Evolutionary conservation across 2,797 vertebrate genomes (phyloP).

Genomic region (Coluber constrictor): DNA sequence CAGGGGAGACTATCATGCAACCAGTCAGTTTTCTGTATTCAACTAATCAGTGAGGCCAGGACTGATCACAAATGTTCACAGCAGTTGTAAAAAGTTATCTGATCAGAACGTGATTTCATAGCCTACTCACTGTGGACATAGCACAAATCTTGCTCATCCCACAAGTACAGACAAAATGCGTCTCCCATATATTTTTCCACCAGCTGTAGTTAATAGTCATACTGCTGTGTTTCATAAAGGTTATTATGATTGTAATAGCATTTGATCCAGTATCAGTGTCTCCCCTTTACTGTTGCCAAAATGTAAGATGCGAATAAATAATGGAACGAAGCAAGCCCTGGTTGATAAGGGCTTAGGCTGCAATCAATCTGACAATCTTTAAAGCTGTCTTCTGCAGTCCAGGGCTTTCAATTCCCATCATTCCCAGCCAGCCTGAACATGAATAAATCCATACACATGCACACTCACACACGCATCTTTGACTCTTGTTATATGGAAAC

Average conservation of each 20-base stretch:
- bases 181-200: not conserved
- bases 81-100: not conserved
- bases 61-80: not conserved
- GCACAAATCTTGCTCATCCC: not conserved
- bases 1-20: not conserved
- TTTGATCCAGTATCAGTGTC: not conserved
- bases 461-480: not conserved
- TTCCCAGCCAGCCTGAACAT: not conserved
- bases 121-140: not conserved
- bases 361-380: not conserved
- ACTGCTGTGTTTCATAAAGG: not conserved
- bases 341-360: not conserved
- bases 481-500: not conserved
- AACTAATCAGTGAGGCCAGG: not conserved
- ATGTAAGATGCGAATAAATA: not conserved
- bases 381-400: not conserved
- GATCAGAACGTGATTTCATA: not conserved
- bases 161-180: not conserved
- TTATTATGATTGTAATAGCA: not conserved
- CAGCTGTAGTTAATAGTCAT: not conserved
- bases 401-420: not conserved
- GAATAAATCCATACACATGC: not conserved
- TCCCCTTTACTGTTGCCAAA: not conserved
- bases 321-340: not conserved
- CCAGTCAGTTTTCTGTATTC: not conserved